Percentiles rank a stretch among this genome's conserved stretches.
phyloP scores from a whole-genome alignment of 2,888 invertebrate species.

The Taphrorychus bicolor region DNA sequence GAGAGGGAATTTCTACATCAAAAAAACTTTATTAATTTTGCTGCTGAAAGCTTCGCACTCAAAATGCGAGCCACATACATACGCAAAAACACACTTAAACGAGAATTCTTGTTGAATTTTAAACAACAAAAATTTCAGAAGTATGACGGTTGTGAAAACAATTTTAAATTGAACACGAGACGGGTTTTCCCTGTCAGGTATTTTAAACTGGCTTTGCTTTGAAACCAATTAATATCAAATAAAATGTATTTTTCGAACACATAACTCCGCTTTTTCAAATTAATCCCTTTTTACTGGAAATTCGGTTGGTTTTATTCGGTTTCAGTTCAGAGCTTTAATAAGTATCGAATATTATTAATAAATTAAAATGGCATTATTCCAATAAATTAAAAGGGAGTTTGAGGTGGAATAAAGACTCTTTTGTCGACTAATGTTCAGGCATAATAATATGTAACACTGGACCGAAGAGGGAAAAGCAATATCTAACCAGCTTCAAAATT shows the following conservation, averaged over 20 bases:
- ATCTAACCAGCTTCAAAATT: not conserved
- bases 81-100: no score
- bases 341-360: no score
- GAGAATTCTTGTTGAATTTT: not conserved
- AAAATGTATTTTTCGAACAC: no score
- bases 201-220: not conserved
- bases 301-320: not conserved
- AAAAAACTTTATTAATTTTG: no score
- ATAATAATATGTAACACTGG: no score
- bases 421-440: not conserved
- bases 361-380: no score
- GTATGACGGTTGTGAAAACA: not conserved
- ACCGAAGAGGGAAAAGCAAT: not conserved
- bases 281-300: not conserved
- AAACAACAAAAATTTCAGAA: not conserved
- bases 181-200: not conserved
- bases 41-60: no score
- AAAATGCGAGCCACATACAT: no score
- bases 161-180: not conserved
- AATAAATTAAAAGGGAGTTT: no score
- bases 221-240: not conserved
- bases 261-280: no score
- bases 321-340: no score
- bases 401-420: not conserved
- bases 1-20: no score